Conservation (phyloP, 2,888 invertebrate genomes). For the Blastobasis lacticolella region DNA sequence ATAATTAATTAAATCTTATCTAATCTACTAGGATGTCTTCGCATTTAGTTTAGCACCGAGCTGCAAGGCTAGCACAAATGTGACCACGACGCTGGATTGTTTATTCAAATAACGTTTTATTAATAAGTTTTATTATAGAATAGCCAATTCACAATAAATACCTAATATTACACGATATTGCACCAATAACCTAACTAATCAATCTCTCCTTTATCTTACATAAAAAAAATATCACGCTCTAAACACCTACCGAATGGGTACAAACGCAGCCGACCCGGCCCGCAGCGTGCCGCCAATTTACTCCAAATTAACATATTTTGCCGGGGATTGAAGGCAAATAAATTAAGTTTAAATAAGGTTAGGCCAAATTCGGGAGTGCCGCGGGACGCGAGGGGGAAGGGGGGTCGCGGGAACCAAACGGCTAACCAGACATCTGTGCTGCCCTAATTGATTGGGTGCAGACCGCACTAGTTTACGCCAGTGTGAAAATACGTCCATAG, state of each 20-base stretch:
- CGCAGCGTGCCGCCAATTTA: conserved; percentile 24
- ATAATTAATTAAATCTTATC: too few species aligned
- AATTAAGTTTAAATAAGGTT: conserved; percentile 46
- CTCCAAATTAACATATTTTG: conserved; percentile 48
- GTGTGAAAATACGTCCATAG: too few species aligned
- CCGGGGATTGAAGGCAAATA: conserved; percentile 33
- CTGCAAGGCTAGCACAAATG: neutral
- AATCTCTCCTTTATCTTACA: neutral
- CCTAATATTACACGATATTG: neutral
- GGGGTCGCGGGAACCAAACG: neutral
- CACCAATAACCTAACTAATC: too few species aligned
- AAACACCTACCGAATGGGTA: neutral
- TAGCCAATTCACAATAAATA: neutral
- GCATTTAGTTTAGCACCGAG: neutral
- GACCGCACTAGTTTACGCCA: neutral
- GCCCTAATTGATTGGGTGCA: neutral
- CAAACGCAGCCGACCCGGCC: neutral
- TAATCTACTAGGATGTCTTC: too few species aligned
- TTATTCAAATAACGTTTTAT: too few species aligned
- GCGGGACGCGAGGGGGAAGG: neutral
- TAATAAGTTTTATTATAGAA: too few species aligned
- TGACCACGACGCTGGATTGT: neutral
- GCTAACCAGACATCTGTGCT: neutral
- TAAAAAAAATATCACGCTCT: neutral
- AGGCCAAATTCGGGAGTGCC: conserved; percentile 28